Percentiles rank a stretch among this genome's conserved stretches.
Evolutionary conservation across 2,888 invertebrate species (phyloP).

Genomic region (Coleophora flavipennella): DNA sequence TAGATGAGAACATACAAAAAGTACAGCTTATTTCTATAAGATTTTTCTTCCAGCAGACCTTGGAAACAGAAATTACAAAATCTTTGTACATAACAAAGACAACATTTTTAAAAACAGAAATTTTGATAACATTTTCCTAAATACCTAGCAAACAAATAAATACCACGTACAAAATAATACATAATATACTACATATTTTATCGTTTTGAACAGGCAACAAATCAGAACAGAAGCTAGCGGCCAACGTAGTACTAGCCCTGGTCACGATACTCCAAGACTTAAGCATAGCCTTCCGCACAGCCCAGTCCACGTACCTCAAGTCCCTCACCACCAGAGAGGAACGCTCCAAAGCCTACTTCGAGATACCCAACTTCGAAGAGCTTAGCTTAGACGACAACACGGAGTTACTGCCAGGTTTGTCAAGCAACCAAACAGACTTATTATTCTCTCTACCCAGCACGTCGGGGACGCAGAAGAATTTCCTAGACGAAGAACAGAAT

Average conservation of each 20-base stretch:
- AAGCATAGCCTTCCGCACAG: conserved; percentile 85
- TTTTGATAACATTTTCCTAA: no score
- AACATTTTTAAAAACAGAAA: no score
- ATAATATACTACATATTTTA: no score
- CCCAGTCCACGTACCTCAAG: conserved; percentile 89
- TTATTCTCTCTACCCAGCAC: conserved; percentile 57
- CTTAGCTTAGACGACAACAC: conserved; percentile 66
- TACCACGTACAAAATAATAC: no score
- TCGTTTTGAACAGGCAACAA: conserved; percentile 62
- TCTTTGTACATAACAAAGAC: no score
- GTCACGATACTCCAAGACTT: conserved; percentile 91
- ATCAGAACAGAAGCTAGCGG: conserved; percentile 83
- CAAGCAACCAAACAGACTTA: conserved; percentile 57
- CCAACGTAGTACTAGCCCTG: conserved; percentile 88
- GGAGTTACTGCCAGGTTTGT: conserved; percentile 48
- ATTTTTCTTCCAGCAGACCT: no score
- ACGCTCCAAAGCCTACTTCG: conserved; percentile 90
- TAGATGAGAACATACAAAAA: no score
- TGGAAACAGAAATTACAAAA: no score
- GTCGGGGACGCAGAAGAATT: conserved; percentile 43
- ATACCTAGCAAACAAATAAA: no score
- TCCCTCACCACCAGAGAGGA: conserved; percentile 93
- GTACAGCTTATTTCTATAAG: no score
- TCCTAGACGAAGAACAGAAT: conserved; percentile 62
- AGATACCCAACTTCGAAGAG: conserved; percentile 75